Evolutionary conservation across 2,888 invertebrate genomes (phyloP).

Genomic region (Colostygia pectinataria): DNA sequence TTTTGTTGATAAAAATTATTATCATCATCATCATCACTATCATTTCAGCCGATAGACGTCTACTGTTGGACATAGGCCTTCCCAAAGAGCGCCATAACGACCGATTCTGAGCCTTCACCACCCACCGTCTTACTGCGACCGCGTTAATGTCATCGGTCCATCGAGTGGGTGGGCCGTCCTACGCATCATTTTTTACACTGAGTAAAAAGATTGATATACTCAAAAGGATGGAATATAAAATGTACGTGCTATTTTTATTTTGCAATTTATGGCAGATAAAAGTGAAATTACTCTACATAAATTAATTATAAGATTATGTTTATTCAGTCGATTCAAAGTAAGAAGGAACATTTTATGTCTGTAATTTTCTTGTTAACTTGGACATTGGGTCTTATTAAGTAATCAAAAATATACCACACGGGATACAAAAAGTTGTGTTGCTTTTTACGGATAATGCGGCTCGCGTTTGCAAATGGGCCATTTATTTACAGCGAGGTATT

Average conservation of each 20-base stretch:
- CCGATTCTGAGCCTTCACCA: too few species aligned
- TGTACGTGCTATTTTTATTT: too few species aligned
- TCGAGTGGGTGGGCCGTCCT: too few species aligned
- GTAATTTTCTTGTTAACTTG: constrained; percentile 63
- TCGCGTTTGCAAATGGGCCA: constrained; percentile 8
- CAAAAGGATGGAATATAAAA: background rate
- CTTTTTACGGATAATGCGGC: constrained; percentile 11
- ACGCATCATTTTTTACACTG: too few species aligned
- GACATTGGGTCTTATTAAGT: constrained; percentile 63
- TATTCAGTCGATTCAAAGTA: constrained; percentile 44
- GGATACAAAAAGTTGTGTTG: constrained; percentile 21
- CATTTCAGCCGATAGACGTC: too few species aligned
- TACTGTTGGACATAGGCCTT: too few species aligned
- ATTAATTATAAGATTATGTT: constrained; percentile 59
- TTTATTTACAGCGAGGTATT: background rate
- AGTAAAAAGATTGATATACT: background rate
- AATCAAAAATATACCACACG: constrained; percentile 61
- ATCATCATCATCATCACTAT: background rate
- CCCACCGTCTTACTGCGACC: too few species aligned
- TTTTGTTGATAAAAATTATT: constrained; percentile 1
- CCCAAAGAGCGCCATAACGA: too few species aligned
- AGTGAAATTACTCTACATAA: constrained; percentile 55
- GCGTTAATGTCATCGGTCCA: too few species aligned
- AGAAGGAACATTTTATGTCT: constrained; percentile 44
- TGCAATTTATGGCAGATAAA: constrained; percentile 19